These are phyloP conservation scores for Potorous gilbertii DNA, from an alignment of 2,797 vertebrate genomes.

Conservation along the genomic window DNA sequence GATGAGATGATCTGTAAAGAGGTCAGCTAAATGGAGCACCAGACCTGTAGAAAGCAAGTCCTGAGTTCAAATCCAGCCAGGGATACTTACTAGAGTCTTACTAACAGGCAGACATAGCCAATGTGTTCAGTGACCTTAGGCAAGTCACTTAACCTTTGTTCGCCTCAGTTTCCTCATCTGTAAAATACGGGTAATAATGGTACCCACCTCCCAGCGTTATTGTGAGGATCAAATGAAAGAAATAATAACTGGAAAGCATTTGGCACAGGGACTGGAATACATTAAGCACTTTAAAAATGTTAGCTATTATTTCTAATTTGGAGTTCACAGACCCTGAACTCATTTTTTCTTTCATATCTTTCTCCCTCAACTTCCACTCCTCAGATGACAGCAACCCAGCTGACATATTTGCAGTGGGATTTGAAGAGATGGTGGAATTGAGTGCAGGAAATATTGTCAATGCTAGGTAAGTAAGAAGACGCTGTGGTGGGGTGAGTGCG, in stretches of 20 bases:
- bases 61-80: too few species aligned
- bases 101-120: too few species aligned
- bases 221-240: background rate
- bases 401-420: constrained; percentile 89
- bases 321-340: background rate
- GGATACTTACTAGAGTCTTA: too few species aligned
- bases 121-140: too few species aligned
- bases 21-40: too few species aligned
- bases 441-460: constrained; percentile 89
- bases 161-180: too few species aligned
- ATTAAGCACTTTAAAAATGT: background rate
- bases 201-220: background rate
- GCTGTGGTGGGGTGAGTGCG: accelerated
- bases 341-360: background rate
- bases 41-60: too few species aligned
- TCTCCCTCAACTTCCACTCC: background rate
- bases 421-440: constrained; percentile 90
- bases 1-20: too few species aligned
- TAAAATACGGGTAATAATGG: background rate
- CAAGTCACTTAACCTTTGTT: too few species aligned
- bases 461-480: constrained; percentile 83
- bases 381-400: constrained; percentile 83
- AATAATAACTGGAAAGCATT: background rate
- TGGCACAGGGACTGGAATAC: background rate
- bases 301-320: background rate